Conservation (phyloP, 2,888 invertebrate species). For the Sicus ferrugineus region DNA sequence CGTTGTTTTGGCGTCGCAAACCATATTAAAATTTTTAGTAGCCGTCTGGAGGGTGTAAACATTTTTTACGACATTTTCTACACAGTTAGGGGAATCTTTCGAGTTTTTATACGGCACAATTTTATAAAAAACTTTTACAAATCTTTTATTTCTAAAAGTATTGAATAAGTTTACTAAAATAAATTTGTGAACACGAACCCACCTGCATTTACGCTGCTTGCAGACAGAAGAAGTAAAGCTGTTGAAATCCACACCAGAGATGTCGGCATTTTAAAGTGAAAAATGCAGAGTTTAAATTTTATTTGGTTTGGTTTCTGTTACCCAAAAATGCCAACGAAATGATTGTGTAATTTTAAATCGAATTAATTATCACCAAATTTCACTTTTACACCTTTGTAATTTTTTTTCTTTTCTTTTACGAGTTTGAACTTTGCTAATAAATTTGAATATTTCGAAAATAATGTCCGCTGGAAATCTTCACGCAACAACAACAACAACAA, state of each 20-base stretch:
- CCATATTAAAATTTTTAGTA: too few species aligned
- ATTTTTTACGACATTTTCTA: too few species aligned
- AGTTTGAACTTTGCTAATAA: not conserved
- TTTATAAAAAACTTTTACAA: too few species aligned
- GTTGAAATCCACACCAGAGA: not conserved
- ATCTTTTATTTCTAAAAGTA: too few species aligned
- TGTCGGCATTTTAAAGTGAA: conserved; percentile 6
- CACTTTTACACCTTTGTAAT: not conserved
- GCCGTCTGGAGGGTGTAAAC: too few species aligned
- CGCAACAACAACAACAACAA: not conserved
- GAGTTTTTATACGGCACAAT: too few species aligned
- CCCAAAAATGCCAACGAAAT: too few species aligned
- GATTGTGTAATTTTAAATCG: not conserved
- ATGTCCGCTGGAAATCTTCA: conserved; percentile 23
- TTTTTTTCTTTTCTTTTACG: not conserved
- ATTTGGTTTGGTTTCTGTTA: too few species aligned
- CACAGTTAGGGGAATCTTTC: too few species aligned
- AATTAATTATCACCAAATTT: not conserved
- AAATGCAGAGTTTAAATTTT: not conserved
- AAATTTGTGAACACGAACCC: conserved; percentile 1
- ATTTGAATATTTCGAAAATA: not conserved
- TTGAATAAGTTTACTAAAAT: too few species aligned
- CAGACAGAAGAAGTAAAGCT: not conserved
- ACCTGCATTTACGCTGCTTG: conserved; percentile 17
- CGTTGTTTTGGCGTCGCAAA: too few species aligned